A percentile compares a stretch with the other conserved stretches of the same genome.
These are phyloP conservation scores for Dasyornis broadbenti DNA, from an alignment of 2,113 vertebrate genomes.

Conservation along the genomic window DNA sequence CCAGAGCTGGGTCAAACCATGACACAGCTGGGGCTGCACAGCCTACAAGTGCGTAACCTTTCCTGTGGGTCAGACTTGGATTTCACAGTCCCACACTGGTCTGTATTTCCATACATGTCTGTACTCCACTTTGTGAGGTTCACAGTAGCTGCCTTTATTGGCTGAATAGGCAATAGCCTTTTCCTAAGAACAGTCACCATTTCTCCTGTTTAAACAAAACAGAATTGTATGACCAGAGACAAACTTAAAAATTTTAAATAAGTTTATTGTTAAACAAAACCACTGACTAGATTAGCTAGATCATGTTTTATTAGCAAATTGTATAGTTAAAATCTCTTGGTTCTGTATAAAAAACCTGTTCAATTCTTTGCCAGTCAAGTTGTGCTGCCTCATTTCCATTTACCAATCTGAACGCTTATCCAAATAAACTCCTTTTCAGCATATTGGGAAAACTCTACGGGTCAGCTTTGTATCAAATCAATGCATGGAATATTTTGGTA, in stretches of 20 bases:
- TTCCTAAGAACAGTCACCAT: neutral
- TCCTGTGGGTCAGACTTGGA: neutral
- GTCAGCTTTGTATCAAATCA: neutral
- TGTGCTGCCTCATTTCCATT: neutral
- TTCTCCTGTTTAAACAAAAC: neutral
- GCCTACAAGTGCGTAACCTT: neutral
- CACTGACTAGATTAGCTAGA: neutral
- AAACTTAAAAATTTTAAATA: neutral
- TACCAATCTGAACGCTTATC: neutral
- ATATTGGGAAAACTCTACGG: neutral
- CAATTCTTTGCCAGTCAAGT: neutral
- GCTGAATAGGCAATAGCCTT: neutral
- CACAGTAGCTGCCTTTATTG: neutral
- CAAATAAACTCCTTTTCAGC: neutral
- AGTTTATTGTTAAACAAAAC: neutral
- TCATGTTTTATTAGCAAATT: neutral
- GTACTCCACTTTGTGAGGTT: neutral
- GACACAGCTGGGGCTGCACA: neutral
- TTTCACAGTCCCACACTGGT: neutral
- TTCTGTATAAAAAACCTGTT: neutral
- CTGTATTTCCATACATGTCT: neutral
- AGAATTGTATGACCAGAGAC: neutral
- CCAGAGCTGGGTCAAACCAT: neutral
- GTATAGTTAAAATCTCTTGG: neutral
- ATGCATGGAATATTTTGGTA: neutral